A percentile compares a stretch with the other conserved stretches of the same genome.
phyloP scores from a whole-genome alignment of 2,797 vertebrate genomes.

The Lutjanus argentimaculatus region DNA sequence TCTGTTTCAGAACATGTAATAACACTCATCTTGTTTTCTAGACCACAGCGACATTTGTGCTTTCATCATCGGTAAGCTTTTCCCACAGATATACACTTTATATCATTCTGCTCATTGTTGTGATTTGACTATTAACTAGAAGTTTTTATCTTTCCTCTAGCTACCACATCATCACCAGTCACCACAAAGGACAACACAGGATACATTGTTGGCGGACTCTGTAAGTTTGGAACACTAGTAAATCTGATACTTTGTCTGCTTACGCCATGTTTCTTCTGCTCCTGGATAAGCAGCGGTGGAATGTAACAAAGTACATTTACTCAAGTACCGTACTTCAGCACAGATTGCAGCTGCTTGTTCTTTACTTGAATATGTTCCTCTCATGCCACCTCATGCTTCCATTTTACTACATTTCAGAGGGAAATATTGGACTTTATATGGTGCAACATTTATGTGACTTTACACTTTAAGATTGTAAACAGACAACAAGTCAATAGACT shows the following conservation, averaged over 20 bases:
- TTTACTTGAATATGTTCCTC: neutral
- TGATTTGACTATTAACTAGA: neutral
- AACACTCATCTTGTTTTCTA: constrained; percentile 28
- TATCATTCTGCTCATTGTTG: constrained; percentile 7
- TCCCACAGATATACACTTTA: neutral
- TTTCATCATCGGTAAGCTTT: constrained; percentile 15
- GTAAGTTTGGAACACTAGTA: constrained; percentile 28
- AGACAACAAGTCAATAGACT: neutral
- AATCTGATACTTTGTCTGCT: neutral
- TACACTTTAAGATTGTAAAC: neutral
- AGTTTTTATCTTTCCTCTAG: constrained; percentile 4
- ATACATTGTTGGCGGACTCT: fast-evolving
- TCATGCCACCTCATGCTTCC: neutral
- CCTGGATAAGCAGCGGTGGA: neutral
- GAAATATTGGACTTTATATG: neutral
- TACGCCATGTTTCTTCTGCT: neutral
- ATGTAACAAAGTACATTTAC: neutral
- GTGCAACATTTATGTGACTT: neutral
- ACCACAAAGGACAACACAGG: fast-evolving
- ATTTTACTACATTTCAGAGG: neutral
- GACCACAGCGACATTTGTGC: neutral
- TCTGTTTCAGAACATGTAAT: neutral
- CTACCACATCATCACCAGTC: neutral
- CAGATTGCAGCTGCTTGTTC: neutral
- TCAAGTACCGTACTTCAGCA: neutral